Percentiles rank a stretch among this genome's conserved stretches.
Evolutionary conservation across 2,888 invertebrate genomes (phyloP).

Genomic region (Elegia similella): DNA sequence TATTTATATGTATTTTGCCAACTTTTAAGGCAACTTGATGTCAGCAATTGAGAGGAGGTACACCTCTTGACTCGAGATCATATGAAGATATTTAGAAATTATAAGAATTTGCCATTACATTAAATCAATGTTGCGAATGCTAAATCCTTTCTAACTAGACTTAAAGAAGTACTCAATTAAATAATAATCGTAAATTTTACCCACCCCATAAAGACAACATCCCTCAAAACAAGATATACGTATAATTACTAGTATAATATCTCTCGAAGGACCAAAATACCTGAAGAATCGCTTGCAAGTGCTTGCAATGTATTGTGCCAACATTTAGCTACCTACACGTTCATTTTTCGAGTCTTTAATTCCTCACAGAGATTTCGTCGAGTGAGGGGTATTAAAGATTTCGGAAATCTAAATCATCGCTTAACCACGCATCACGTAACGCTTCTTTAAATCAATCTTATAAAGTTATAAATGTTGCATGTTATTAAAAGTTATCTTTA

Average conservation of each 20-base stretch:
- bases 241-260: neutral
- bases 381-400: neutral
- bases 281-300: neutral
- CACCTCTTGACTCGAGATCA: too few species aligned
- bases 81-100: too few species aligned
- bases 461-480: constrained; percentile 55
- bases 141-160: neutral
- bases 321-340: neutral
- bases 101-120: too few species aligned
- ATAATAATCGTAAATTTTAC: too few species aligned
- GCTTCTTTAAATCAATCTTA: constrained; percentile 40
- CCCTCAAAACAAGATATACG: neutral
- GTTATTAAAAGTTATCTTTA: constrained; percentile 42
- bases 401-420: constrained; percentile 18
- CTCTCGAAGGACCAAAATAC: neutral
- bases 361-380: neutral
- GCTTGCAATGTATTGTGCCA: neutral
- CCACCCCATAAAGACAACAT: neutral
- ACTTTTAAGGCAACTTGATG: too few species aligned
- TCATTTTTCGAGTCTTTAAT: neutral
- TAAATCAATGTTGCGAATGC: neutral
- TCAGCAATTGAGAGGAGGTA: too few species aligned
- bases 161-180: too few species aligned
- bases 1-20: neutral
- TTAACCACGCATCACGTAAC: constrained; percentile 37